Conservation (phyloP, 1,140 invertebrate species). For the Drosophila funebris region DNA sequence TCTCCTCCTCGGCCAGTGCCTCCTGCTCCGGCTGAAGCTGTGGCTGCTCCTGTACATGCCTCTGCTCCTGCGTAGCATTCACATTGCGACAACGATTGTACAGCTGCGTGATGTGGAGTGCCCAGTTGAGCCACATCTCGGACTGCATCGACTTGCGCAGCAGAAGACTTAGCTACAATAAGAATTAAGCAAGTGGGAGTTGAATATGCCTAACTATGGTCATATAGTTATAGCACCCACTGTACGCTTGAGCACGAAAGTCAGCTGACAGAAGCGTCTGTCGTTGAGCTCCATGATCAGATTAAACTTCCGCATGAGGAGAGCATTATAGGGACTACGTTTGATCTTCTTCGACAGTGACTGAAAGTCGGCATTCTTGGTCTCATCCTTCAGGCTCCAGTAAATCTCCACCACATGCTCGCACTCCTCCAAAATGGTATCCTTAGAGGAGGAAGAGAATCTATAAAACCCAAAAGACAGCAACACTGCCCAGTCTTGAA, state of each 20-base stretch:
- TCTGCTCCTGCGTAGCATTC: conserved; percentile 11
- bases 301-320: conserved; percentile 75
- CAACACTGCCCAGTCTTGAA: background rate
- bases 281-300: conserved; percentile 74
- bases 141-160: conserved; percentile 74
- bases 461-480: background rate
- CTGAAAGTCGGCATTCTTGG: conserved; percentile 71
- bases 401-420: conserved; percentile 75
- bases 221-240: conserved; percentile 47
- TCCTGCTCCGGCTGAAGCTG: conserved; percentile 8
- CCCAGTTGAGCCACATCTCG: conserved; percentile 78
- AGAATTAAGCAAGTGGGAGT: too few relatives aligned
- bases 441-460: conserved; percentile 21
- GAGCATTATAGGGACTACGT: conserved; percentile 78
- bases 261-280: conserved; percentile 76
- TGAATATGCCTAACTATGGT: too few relatives aligned
- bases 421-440: conserved; percentile 78
- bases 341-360: conserved; percentile 80
- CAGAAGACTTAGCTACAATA: conserved; percentile 54
- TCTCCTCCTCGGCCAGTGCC: conserved; percentile 5
- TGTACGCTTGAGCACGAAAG: conserved; percentile 77
- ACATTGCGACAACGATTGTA: conserved; percentile 74
- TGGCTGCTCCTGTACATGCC: background rate
- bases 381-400: conserved; percentile 76
- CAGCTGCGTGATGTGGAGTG: conserved; percentile 72